A percentile compares a stretch with the other conserved stretches of the same genome.
phyloP scores from a whole-genome alignment of 2,113 vertebrate genomes.

The Calcarius ornatus region DNA sequence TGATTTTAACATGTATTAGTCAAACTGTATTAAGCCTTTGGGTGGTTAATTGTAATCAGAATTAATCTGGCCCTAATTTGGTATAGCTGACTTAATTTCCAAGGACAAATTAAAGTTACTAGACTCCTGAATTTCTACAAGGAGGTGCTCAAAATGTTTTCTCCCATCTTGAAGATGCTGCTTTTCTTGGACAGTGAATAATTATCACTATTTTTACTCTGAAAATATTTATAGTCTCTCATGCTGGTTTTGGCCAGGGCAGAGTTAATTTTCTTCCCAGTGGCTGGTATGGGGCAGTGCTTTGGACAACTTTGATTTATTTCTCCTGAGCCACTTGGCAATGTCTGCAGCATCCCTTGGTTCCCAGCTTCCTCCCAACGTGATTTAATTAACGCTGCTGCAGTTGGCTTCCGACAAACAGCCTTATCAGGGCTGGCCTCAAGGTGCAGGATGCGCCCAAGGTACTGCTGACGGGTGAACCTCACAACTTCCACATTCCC shows the following conservation, averaged over 20 bases:
- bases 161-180: background rate
- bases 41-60: background rate
- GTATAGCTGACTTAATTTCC: background rate
- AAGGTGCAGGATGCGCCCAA: constrained; percentile 5
- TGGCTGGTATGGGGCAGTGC: background rate
- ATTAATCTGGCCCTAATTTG: background rate
- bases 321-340: background rate
- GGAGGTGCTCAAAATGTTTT: background rate
- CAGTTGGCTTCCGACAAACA: background rate
- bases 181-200: background rate
- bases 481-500: background rate
- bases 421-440: background rate
- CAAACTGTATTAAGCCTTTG: background rate
- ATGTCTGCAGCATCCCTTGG: background rate
- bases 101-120: background rate
- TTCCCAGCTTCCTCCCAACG: background rate
- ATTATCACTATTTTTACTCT: background rate
- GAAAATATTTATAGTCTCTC: background rate
- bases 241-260: background rate
- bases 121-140: background rate
- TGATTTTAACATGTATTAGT: background rate
- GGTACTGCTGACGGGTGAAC: background rate
- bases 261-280: background rate
- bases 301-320: background rate
- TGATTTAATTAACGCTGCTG: background rate